Evolutionary conservation across 2,113 vertebrate species (phyloP), one percentile per base, ranked within the genome.

Genomic region (Carlito syrichta): DNA sequence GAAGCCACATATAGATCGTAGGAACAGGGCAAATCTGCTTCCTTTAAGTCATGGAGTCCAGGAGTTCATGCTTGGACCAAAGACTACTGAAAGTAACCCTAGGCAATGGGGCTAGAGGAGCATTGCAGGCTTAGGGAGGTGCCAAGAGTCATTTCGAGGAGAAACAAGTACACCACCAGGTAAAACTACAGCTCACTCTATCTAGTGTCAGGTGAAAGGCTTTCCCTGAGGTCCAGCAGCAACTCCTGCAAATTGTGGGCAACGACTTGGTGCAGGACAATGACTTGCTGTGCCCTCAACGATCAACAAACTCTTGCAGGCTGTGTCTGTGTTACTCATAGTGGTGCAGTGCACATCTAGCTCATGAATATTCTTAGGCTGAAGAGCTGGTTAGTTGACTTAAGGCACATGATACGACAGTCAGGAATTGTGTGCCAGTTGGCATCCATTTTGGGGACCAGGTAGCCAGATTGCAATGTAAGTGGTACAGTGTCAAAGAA

Each of bases 391-490:
- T 82, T 98, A 98, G 60, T 98, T 99, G 96, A 98, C 98, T 68
- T 99, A 98, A 95, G 98, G 95, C 16, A 99, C 93, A 78, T 98
- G 97, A 90, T 98, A 99, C 89, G 97, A 98, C 3, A 99, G 98
- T 98, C 98, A 98, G 16, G 98, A 98, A 50, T 99, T 99, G 86
- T 97, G 97, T 43, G 98, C 98, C 22, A 95, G 27, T 86, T 60
- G 5, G 87, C 8, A 3, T 90, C 60, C 73, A 97, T 90, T 52
- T 97, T 96, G 7, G 89, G 74, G 35, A 95, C 81, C 30, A 93
- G 81, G 60, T 87, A 96, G 43, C 71, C 1, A 12, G 82, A 79
- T 19, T 90, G 71, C 69, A 93, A 2, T 27, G 35, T 48, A 23
- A 20, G 20, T 93, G 86, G 50, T 60, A 38, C 58, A 69, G n/a